Percentiles rank a stretch among this genome's conserved stretches.
Evolutionary conservation across 2,888 invertebrate species (phyloP).

Genomic region (Pteria penguin): DNA sequence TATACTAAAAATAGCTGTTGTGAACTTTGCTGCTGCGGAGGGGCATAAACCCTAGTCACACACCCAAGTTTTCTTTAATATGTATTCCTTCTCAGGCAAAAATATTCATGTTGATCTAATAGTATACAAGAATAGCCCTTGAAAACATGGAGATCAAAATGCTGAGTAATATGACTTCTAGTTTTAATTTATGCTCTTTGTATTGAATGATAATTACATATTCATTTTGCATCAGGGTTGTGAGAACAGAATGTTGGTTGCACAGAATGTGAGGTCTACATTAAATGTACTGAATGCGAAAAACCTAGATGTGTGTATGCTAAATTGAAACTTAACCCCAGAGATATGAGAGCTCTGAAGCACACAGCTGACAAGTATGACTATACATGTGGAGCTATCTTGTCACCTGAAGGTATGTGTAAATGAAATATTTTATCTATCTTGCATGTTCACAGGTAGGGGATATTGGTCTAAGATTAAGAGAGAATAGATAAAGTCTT

Average conservation of each 20-base stretch:
- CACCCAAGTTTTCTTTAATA: background rate
- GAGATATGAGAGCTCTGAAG: conserved; percentile 26
- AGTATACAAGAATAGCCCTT: background rate
- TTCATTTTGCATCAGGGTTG: conserved; percentile 27
- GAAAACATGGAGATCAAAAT: background rate
- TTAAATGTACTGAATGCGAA: conserved; percentile 31
- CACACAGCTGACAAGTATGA: conserved; percentile 24
- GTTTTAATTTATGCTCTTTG: background rate
- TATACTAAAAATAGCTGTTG: background rate
- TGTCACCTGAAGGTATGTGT: conserved; percentile 26
- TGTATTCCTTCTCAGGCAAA: background rate
- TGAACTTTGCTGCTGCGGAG: background rate
- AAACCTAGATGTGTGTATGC: conserved; percentile 33
- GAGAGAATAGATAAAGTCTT: background rate
- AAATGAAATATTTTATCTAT: background rate
- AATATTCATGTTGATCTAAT: background rate
- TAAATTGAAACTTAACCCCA: conserved; percentile 6
- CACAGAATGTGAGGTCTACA: conserved; percentile 29
- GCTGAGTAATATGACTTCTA: background rate
- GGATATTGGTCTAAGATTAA: background rate
- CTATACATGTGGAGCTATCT: conserved; percentile 32
- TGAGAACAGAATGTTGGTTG: conserved; percentile 18
- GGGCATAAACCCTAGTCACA: conserved; percentile 4
- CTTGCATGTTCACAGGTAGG: background rate
- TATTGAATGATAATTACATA: background rate